Conservation (phyloP, 2,113 vertebrate genomes). For the Ophiodon elongatus region DNA sequence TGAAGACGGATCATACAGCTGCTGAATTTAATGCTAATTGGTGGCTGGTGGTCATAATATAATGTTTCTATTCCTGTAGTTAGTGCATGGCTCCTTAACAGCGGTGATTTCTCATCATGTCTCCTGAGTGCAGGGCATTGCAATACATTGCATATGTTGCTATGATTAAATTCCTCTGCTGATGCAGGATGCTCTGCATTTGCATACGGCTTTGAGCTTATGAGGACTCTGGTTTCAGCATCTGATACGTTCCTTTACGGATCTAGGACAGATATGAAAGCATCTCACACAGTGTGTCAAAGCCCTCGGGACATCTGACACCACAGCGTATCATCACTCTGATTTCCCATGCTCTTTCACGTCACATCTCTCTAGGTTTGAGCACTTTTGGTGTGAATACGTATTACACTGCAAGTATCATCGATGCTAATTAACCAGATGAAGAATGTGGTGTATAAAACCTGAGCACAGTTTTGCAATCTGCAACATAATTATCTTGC, state of each 20-base stretch:
- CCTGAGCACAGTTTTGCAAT: conserved; percentile 50
- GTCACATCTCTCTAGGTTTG: conserved; percentile 45
- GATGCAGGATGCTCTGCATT: conserved; percentile 43
- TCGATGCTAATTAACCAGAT: conserved; percentile 44
- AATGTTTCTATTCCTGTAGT: conserved; percentile 33
- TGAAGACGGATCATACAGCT: conserved; percentile 19
- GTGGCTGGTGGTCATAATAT: conserved; percentile 8
- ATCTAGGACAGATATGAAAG: conserved; percentile 70
- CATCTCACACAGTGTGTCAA: conserved; percentile 29
- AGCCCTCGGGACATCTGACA: conserved; percentile 45
- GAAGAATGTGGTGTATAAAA: conserved; percentile 41
- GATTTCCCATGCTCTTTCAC: conserved; percentile 43
- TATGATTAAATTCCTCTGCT: conserved; percentile 42
- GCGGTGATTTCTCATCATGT: conserved; percentile 37
- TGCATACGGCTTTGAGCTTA: conserved; percentile 55
- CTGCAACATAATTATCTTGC: conserved; percentile 49
- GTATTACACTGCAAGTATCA: conserved; percentile 17
- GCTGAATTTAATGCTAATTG: conserved; percentile 37
- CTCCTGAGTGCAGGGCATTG: conserved; percentile 14
- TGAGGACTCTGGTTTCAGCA: conserved; percentile 25
- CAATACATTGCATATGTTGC: conserved; percentile 16
- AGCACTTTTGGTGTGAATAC: conserved; percentile 30
- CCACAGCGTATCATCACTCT: conserved; percentile 41
- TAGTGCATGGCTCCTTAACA: not conserved
- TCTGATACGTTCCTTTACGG: conserved; percentile 43